phyloP scores from a whole-genome alignment of 2,888 invertebrate genomes.

The Andrena chrysosceles region DNA sequence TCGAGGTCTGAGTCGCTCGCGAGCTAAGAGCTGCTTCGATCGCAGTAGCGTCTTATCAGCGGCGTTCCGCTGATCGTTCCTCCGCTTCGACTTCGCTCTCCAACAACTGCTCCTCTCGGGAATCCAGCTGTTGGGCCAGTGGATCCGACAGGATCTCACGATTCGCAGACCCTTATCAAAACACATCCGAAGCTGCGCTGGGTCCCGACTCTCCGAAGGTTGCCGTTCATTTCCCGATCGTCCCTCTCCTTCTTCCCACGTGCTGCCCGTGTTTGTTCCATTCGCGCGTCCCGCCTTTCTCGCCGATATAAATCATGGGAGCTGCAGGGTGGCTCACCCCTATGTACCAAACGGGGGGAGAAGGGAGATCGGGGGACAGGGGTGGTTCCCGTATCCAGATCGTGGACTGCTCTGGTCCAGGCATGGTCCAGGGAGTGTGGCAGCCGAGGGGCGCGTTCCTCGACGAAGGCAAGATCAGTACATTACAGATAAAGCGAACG shows the following conservation, averaged over 20 bases:
- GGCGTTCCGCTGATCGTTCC: slow-evolving; percentile 12
- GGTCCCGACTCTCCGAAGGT: slow-evolving; percentile 53
- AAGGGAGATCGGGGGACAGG: slow-evolving; percentile 54
- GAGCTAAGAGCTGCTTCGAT: neutral
- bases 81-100: slow-evolving; percentile 4
- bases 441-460: slow-evolving; percentile 65
- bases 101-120: slow-evolving; percentile 24
- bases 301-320: slow-evolving; percentile 81
- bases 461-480: slow-evolving; percentile 84
- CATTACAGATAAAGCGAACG: slow-evolving; percentile 84
- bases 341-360: slow-evolving; percentile 65
- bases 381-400: slow-evolving; percentile 72
- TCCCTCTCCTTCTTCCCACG: slow-evolving; percentile 28
- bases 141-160: slow-evolving; percentile 54
- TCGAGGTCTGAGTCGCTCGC: no score
- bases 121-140: slow-evolving; percentile 57
- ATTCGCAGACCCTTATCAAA: slow-evolving; percentile 74
- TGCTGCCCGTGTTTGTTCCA: slow-evolving; percentile 27
- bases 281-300: slow-evolving; percentile 52
- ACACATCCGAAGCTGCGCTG: slow-evolving; percentile 54
- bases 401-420: slow-evolving; percentile 68
- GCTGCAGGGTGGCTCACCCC: slow-evolving; percentile 71
- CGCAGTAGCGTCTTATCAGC: slow-evolving; percentile 17
- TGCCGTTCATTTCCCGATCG: slow-evolving; percentile 53
- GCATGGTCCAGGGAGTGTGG: slow-evolving; percentile 61